These are phyloP conservation scores for Crepidodera aurea DNA, from an alignment of 2,888 invertebrate genomes.

Conservation along the genomic window DNA sequence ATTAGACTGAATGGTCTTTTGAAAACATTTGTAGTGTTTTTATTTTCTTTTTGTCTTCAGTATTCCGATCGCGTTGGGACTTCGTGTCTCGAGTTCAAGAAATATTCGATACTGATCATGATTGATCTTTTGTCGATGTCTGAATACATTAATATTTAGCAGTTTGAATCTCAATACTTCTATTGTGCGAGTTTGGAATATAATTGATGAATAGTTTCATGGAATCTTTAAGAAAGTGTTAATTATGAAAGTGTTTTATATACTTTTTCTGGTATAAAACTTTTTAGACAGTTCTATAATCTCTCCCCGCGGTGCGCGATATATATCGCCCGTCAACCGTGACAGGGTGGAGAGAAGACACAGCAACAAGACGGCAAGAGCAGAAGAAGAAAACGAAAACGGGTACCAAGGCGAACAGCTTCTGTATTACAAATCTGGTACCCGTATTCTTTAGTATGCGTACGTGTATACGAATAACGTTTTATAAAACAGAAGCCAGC, in stretches of 20 bases:
- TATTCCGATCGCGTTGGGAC: not conserved
- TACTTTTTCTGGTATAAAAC: too few relatives aligned
- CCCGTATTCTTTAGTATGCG: slow-evolving; percentile 17
- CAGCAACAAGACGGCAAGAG: not conserved
- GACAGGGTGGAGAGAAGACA: not conserved
- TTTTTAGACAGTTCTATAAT: too few relatives aligned
- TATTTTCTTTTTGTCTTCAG: not conserved
- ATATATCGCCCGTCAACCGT: not conserved
- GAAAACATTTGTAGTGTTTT: too few relatives aligned
- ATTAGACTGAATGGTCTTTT: too few relatives aligned
- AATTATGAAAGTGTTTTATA: too few relatives aligned
- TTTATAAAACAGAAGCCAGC: slow-evolving; percentile 40
- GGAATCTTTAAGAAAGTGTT: too few relatives aligned
- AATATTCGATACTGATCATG: not conserved
- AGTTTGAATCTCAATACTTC: not conserved
- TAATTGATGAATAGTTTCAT: too few relatives aligned
- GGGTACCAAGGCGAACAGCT: slow-evolving; percentile 41
- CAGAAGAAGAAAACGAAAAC: slow-evolving; percentile 20
- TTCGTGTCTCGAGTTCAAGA: not conserved
- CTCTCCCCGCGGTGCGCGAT: not conserved
- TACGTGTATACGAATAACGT: slow-evolving; percentile 23
- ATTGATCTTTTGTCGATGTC: not conserved
- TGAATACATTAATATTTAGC: not conserved
- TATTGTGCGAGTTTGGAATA: not conserved
- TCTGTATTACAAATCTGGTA: slow-evolving; percentile 41